A percentile compares a stretch with the other conserved stretches of the same genome.
Evolutionary conservation across 2,797 vertebrate genomes (phyloP).

Genomic region (Enteromius fasciolatus): DNA sequence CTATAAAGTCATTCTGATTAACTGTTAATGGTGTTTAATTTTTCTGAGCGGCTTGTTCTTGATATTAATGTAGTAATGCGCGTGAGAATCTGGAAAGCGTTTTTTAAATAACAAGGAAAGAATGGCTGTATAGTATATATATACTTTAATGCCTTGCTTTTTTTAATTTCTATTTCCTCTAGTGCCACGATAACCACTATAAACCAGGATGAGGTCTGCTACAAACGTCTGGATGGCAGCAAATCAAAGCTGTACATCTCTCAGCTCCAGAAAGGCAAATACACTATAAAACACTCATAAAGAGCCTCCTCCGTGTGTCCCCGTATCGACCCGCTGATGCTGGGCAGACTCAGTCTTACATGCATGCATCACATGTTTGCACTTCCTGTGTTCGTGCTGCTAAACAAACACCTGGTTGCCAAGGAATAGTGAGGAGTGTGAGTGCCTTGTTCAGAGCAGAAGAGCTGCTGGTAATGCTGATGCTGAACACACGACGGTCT

Average conservation of each 20-base stretch:
- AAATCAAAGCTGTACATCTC: slow-evolving; percentile 99
- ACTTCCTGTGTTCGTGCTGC: slow-evolving; percentile 16
- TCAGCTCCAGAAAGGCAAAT: slow-evolving; percentile 99
- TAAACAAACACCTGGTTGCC: slow-evolving; percentile 30
- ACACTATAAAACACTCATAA: slow-evolving; percentile 92
- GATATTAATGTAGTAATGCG: neutral
- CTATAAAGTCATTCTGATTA: neutral
- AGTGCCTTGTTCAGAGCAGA: slow-evolving; percentile 4
- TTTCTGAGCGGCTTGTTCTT: neutral
- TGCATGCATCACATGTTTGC: slow-evolving; percentile 25
- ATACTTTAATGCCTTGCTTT: slow-evolving; percentile 6
- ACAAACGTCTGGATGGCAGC: slow-evolving; percentile 95
- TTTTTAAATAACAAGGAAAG: neutral
- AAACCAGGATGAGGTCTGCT: slow-evolving; percentile 98
- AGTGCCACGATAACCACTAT: slow-evolving; percentile 97
- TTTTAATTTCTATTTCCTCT: slow-evolving; percentile 45
- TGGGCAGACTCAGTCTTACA: neutral
- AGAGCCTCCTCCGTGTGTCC: slow-evolving; percentile 11
- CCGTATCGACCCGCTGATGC: neutral
- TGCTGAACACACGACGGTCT: neutral
- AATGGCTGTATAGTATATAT: neutral
- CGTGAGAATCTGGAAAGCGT: neutral
- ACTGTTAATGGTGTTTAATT: neutral
- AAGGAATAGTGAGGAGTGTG: neutral
- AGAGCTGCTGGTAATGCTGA: slow-evolving; percentile 1